Evolutionary conservation across 2,797 vertebrate species (phyloP).

Genomic region (Gallinago solitaria): DNA sequence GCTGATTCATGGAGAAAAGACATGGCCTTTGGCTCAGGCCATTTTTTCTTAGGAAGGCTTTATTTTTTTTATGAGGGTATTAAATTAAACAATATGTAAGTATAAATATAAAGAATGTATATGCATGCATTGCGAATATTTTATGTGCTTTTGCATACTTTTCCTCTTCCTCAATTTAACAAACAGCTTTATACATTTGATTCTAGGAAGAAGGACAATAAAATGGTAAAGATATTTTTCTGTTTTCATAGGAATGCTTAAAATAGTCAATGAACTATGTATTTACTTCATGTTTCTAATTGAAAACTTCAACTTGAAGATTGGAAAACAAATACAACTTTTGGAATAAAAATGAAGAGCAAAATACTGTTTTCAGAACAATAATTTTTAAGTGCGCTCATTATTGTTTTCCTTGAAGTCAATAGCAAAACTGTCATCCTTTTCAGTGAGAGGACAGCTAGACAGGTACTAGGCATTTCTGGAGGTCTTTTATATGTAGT

Average conservation of each 20-base stretch:
- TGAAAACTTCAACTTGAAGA: background rate
- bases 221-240: background rate
- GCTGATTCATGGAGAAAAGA: background rate
- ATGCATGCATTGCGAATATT: background rate
- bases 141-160: background rate
- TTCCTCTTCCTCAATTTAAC: background rate
- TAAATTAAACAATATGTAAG: background rate
- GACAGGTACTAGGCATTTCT: background rate
- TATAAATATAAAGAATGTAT: background rate
- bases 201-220: background rate
- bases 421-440: background rate
- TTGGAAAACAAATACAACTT: background rate
- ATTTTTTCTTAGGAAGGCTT: background rate
- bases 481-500: background rate
- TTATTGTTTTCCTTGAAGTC: background rate
- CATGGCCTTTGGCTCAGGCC: background rate
- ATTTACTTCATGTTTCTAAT: background rate
- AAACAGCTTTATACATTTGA: background rate
- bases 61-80: background rate
- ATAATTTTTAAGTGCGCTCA: background rate
- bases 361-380: background rate
- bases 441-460: background rate
- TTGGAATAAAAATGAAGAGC: background rate
- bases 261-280: background rate
- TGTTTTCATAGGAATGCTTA: background rate